Conservation (phyloP, 2,888 invertebrate species). For the Nomada flava region DNA sequence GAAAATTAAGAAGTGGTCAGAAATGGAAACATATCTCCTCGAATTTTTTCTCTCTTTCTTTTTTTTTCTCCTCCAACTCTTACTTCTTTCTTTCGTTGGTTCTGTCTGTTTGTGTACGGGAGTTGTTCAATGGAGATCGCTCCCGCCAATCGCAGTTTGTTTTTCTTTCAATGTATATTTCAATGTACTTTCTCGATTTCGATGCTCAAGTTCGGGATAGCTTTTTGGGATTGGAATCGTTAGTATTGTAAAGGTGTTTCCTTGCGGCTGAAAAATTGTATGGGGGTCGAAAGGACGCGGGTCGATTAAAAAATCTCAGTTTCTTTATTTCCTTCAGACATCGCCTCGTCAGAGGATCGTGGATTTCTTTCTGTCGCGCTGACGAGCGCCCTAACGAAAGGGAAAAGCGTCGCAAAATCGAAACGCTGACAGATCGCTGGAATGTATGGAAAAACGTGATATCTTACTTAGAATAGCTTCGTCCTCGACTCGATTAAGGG, state of each 20-base stretch:
- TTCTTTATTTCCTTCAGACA: conserved; percentile 65
- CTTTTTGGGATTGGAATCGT: too few species aligned
- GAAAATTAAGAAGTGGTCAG: conserved; percentile 43
- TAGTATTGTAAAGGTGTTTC: too few species aligned
- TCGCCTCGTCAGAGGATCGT: conserved; percentile 43
- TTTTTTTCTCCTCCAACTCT: neutral
- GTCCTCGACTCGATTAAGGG: conserved; percentile 37
- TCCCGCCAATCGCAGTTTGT: conserved; percentile 56
- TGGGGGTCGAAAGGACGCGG: conserved; percentile 50
- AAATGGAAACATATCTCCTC: neutral
- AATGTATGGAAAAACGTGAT: conserved; percentile 63
- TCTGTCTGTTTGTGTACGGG: neutral
- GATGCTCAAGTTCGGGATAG: neutral
- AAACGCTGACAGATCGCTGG: conserved; percentile 63
- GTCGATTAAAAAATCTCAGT: conserved; percentile 63
- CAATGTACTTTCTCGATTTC: conserved; percentile 45
- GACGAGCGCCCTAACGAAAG: conserved; percentile 41
- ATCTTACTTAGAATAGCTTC: neutral
- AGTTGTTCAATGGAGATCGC: neutral
- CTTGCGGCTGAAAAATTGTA: neutral
- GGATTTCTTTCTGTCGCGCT: conserved; percentile 50
- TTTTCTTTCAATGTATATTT: neutral
- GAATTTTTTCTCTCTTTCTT: neutral
- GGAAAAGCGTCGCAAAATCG: conserved; percentile 51
- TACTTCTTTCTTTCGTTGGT: neutral